Percentiles rank a stretch among this genome's conserved stretches.
Conservation (phyloP, 1,140 invertebrate genomes). For the Papilio dardanus region DNA sequence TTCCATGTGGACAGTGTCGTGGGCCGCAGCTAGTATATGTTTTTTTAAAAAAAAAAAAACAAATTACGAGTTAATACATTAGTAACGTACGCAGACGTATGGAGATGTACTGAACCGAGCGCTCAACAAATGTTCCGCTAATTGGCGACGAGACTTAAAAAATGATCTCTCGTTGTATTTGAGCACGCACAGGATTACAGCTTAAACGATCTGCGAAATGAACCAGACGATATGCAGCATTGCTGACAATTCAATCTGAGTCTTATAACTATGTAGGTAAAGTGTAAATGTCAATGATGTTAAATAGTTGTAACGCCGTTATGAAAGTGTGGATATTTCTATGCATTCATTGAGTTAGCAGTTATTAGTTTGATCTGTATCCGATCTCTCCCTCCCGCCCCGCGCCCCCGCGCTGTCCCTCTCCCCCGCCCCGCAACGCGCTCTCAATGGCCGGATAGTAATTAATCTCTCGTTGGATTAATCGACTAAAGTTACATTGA, state of each 20-base stretch:
- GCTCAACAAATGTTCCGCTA: constrained; percentile 4
- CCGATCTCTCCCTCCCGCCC: constrained; percentile 27
- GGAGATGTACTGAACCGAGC: neutral
- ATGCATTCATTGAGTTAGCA: constrained; percentile 41
- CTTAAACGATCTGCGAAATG: constrained; percentile 25
- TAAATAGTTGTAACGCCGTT: neutral
- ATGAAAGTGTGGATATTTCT: neutral
- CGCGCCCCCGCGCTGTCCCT: neutral
- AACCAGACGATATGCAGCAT: constrained; percentile 29
- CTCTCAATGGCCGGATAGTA: neutral
- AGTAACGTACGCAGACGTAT: neutral
- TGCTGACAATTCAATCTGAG: neutral
- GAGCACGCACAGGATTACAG: constrained; percentile 10
- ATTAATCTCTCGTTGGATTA: constrained; percentile 25
- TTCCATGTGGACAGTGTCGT: too few species aligned
- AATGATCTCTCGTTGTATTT: constrained; percentile 20
- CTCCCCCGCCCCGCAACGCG: neutral
- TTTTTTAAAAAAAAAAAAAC: too few species aligned
- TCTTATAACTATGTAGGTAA: neutral
- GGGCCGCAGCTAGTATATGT: too few species aligned
- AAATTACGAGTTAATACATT: too few species aligned
- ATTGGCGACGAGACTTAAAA: constrained; percentile 20
- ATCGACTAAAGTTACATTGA: constrained; percentile 6
- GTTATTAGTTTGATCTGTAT: constrained; percentile 45
- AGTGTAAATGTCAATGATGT: constrained; percentile 6